Base-by-base conservation (phyloP, 1,140 invertebrate genomes). In the Steinernema khuongi region DNA sequence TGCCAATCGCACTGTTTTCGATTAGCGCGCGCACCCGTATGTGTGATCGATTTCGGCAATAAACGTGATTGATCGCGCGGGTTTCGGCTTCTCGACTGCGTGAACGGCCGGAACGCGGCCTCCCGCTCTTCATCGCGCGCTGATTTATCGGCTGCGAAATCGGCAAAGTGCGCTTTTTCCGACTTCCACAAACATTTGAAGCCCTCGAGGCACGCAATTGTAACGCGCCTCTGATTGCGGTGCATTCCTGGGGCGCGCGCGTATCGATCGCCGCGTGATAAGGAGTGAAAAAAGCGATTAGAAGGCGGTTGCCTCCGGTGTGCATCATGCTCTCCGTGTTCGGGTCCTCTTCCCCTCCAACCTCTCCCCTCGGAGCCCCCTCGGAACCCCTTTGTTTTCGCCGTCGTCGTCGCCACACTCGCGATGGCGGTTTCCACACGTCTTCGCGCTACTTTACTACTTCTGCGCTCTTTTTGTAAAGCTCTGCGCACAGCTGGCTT, bases 231-330 rank as follows among this genome's bases (percentile, higher is more conserved):
- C 26, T 60, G 50, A 26, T 60, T 26, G 50, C 50, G 11, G 36
- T 60, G 11, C 11, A 60, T 60, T 26, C 11, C 50, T 17, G n/a
- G n/a, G n/a, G 4, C 50, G 50, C 50, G 50, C 50, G 50, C 26
- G 14, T 60, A 60, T 60, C 50, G 50, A 60, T 60, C 22, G 50
- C 26, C 22, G 50, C 22, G 50, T 60, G 50, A 60, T 60, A 60
- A 60, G 50, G 19, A 26, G 11, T 60, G 50, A 60, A 60, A 60
- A 60, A 60, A 60, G 50, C 50, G 50, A 60, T 60, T 60, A 60
- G 50, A 60, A 60, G 50, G 50, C 36, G 36, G 36, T 17, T 60
- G 50, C 50, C 50, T n/a, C 26, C 50, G 14, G 4, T 22, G 14
- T 41, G 7, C n/a, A 11, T 41, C 36, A 41, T n/a, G 7, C 36